Evolutionary conservation across 2,888 invertebrate genomes (phyloP), one percentile per base, ranked within the genome.

Genomic region (Hirtodrosophila alboralis): DNA sequence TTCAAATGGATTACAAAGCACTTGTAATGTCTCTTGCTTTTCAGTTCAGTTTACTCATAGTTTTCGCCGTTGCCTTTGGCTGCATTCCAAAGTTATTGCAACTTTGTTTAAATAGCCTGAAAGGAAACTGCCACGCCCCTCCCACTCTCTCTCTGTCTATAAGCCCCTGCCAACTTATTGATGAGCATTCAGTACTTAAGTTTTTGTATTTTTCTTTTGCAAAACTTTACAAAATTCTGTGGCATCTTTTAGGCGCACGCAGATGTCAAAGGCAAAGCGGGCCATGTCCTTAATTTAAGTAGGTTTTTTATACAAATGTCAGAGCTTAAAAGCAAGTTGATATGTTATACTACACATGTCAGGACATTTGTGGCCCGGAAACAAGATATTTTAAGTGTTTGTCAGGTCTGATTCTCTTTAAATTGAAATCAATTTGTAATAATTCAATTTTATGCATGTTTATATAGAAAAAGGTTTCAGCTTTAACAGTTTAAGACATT

Each of bases 1-100:
- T 66, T 72, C 57, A 75, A 84, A 84, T 80, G 75, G 79, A 84
- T 84, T 79, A 68, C 77, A 74, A 75, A 83, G 77, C 80, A 80
- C 69, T 80, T 76, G 75, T 60, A 48, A 62, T 68, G 66, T 58
- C 77, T 68, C 64, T 26, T 9, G 30, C 34, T 41, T n/a, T n/a
- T n/a, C n/a, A n/a, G n/a, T n/a, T 26, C 23, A 13, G 27, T 26
- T 48, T 60, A n/a, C n/a, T n/a, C n/a, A n/a, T n/a, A 37, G 48
- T 56, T 59, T 6, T 37, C 30, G 34, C 47, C 41, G 53, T 43
- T 47, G 62, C 37, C 41, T 30, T 48, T 38, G 54, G 41, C 48
- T 60, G 53, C 71, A 73, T 52, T 48, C 43, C 61, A 63, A 84
- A 84, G 77, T 84, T 79, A 79, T 77, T 84, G 84, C 77, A 77